phyloP scores from a whole-genome alignment of 2,797 vertebrate genomes.

The Tokudaia tokunoshimensis region DNA sequence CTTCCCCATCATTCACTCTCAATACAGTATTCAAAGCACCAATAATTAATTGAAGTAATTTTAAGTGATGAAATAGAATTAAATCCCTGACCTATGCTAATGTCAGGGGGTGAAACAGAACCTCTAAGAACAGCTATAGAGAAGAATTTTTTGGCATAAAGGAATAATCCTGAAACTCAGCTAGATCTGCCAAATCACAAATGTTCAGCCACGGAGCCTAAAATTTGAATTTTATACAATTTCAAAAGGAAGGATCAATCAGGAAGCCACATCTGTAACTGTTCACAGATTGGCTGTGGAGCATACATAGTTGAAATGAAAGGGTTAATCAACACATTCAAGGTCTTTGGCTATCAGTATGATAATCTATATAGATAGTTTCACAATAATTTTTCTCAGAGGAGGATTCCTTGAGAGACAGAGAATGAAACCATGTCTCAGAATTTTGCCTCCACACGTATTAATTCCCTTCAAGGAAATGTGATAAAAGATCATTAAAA shows the following conservation, averaged over 20 bases:
- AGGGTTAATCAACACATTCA: slow-evolving; percentile 13
- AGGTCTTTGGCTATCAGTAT: not conserved
- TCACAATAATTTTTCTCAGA: slow-evolving; percentile 1
- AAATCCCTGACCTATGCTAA: not conserved
- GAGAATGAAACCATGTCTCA: slow-evolving; percentile 22
- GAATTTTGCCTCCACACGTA: fast-evolving
- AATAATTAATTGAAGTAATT: not conserved
- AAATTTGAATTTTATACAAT: slow-evolving; percentile 43
- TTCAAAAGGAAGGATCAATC: not conserved
- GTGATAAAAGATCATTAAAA: not conserved
- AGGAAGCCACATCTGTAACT: not conserved
- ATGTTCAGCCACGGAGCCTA: not conserved
- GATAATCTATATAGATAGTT: not conserved
- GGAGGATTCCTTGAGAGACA: not conserved
- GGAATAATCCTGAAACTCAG: not conserved
- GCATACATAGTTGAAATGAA: not conserved
- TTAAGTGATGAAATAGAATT: not conserved
- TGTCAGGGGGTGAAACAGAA: not conserved
- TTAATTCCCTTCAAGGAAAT: not conserved
- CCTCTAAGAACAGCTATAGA: not conserved
- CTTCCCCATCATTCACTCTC: not conserved
- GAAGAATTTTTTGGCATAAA: not conserved
- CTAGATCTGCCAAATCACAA: not conserved
- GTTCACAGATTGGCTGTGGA: not conserved
- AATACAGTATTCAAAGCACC: not conserved